Evolutionary conservation across 2,113 vertebrate species (phyloP), one percentile per base, ranked within the genome.

Genomic region (Pelecanus crispus): DNA sequence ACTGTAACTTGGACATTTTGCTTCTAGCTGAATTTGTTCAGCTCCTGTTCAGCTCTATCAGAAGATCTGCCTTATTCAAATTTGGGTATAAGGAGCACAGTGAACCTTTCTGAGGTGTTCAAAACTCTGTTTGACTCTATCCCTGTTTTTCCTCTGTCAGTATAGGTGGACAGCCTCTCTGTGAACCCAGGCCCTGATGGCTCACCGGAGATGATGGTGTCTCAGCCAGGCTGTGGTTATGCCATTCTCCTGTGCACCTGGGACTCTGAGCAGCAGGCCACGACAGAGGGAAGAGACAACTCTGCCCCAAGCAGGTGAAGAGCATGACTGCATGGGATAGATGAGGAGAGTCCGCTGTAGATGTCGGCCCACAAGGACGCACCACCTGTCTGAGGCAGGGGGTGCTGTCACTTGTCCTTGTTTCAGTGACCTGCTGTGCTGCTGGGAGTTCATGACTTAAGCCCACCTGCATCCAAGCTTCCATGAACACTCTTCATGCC

Each of bases 211-310:
- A 95, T 99, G 79, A 99, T 99, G 98, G 99, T 99, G 42, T 99
- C 99, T 4, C 99, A 99, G 98, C 99, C 99, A 1, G 99, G 99
- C 83, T 99, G 99, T 32, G 99, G 99, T 49, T 99, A 99, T 9
- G 99, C 99, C 17, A 96, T 99, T 91, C 98, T 99, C 15, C 98
- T 98, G 9, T 99, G 99, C 55, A 98, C 99, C 88, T 99, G 99
- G 99, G 99, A 98, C 36, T 97, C 97, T 13, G 98, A 99, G 28
- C 32, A 95, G 36, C 92, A 83, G 92, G 94, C 87, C 32, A 31
- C 49, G 2, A 10, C 58, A 34, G 58, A 97, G n/a, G 93, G 88
- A 29, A 95, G 97, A 85, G 94, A 95, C 1, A 40, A 22, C 44
- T 15, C 97, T 62, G 80, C 97, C 94, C 9, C 97, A 79, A n/a